Percentiles rank a stretch among this genome's conserved stretches.
These are phyloP conservation scores for Drosophila repletoides DNA, from an alignment of 1,140 invertebrate species.

Conservation along the genomic window DNA sequence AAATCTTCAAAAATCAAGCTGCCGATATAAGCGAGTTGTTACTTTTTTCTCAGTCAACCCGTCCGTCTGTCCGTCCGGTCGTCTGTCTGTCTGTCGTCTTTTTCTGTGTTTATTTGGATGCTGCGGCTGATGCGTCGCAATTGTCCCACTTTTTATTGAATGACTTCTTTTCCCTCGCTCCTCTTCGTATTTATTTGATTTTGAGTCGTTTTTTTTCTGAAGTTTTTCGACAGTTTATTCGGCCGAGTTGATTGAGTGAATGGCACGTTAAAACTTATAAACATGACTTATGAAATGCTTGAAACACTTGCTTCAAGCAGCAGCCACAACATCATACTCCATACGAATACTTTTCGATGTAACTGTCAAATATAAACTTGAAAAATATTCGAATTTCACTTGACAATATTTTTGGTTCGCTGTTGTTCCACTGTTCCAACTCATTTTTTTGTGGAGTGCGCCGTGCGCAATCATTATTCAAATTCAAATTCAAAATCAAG, in stretches of 20 bases:
- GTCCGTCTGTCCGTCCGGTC: not conserved
- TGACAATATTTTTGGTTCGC: slow-evolving; percentile 72
- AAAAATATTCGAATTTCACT: slow-evolving; percentile 62
- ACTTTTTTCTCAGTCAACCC: too few relatives aligned
- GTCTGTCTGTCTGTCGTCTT: slow-evolving; percentile 21
- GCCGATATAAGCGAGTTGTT: slow-evolving; percentile 36
- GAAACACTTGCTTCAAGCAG: slow-evolving; percentile 44
- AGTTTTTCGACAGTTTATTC: slow-evolving; percentile 4
- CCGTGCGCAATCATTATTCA: slow-evolving; percentile 74
- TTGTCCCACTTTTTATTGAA: slow-evolving; percentile 80
- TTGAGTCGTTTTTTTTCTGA: slow-evolving; percentile 1
- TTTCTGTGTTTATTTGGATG: slow-evolving; percentile 31
- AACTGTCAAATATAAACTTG: slow-evolving; percentile 68
- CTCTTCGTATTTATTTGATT: slow-evolving; percentile 27
- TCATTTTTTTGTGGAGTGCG: slow-evolving; percentile 46
- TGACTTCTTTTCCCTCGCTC: slow-evolving; percentile 77
- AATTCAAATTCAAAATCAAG: slow-evolving; percentile 68
- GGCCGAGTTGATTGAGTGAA: slow-evolving; percentile 70
- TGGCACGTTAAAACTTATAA: slow-evolving; percentile 78
- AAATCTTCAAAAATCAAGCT: slow-evolving; percentile 68
- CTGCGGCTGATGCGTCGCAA: slow-evolving; percentile 55
- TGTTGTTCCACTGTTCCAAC: slow-evolving; percentile 17
- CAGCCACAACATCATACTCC: slow-evolving; percentile 38
- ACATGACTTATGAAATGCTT: slow-evolving; percentile 80
- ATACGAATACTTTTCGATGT: slow-evolving; percentile 52